Evolutionary conservation across 2,797 vertebrate species (phyloP).

Genomic region (Craterocephalus amniculus): DNA sequence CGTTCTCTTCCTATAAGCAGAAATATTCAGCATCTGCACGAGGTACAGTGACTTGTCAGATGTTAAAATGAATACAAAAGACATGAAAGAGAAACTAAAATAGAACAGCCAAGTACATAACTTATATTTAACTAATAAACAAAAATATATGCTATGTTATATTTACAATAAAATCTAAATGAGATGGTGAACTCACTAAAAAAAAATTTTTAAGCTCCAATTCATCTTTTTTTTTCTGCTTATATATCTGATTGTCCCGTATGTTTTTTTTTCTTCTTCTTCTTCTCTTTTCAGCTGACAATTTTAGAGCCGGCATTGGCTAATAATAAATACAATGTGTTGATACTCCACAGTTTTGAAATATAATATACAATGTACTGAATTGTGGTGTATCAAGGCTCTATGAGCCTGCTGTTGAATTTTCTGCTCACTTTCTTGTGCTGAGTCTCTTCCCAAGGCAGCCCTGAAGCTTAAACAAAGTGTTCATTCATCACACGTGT

Average conservation of each 20-base stretch:
- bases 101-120: slow-evolving; percentile 92
- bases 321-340: slow-evolving; percentile 97
- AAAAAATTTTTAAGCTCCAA: slow-evolving; percentile 84
- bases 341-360: slow-evolving; percentile 87
- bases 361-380: slow-evolving; percentile 86
- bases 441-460: slow-evolving; percentile 84
- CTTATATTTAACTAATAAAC: slow-evolving; percentile 95
- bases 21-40: slow-evolving; percentile 88
- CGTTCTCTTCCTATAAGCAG: slow-evolving; percentile 78
- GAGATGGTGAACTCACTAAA: slow-evolving; percentile 89
- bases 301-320: slow-evolving; percentile 94
- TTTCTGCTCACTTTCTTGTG: slow-evolving; percentile 83
- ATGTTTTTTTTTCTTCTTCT: slow-evolving; percentile 53
- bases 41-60: slow-evolving; percentile 92
- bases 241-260: slow-evolving; percentile 91
- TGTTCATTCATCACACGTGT: slow-evolving; percentile 93
- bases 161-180: slow-evolving; percentile 96
- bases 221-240: slow-evolving; percentile 68
- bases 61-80: slow-evolving; percentile 87
- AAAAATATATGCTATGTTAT: slow-evolving; percentile 99
- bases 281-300: slow-evolving; percentile 78
- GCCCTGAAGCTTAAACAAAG: slow-evolving; percentile 95
- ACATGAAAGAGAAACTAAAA: slow-evolving; percentile 63
- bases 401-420: slow-evolving; percentile 85
- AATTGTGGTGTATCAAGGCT: slow-evolving; percentile 84